Evolutionary conservation across 2,888 invertebrate genomes (phyloP), one percentile per base, ranked within the genome.

Genomic region (Lapara coniferarum): DNA sequence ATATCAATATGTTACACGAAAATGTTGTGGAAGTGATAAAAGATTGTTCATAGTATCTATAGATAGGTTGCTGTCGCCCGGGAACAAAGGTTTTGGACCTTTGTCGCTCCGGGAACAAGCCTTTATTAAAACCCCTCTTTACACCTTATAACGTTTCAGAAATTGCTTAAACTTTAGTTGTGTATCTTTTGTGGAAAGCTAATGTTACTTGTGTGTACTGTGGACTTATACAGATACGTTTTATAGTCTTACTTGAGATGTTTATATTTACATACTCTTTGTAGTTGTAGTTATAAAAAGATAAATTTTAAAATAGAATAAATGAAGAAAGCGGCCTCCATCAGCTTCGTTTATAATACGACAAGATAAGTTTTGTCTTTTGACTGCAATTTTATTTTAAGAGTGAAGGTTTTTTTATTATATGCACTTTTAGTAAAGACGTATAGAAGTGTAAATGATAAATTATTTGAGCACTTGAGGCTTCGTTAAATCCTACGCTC

Each of bases 401-500:
- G n/a, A 16, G 8, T 14, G 13, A 37, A 58, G 14, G 0, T n/a
- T 7, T n/a, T 14, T 4, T 58, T 53, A 52, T 14, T 52, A 52
- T 52, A 16, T n/a, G 7, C 7, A 37, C 56, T 14, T 7, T 37
- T 14, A 58, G 14, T 58, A 37, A 58, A 58, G 37, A 8, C 30
- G 37, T 30, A 58, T 58, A 37, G 82, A 83, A 78, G 81, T 81
- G 74, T 78, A 76, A 85, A 81, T 85, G 81, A 81, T 85, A 78
- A 85, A 86, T 83, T 84, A 85, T 86, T 85, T 77, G 81, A 79
- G 79, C 85, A 83, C 81, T 83, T 79, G 78, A 74, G 80, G 85
- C 81, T 81, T 86, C 87, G 85, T 89, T 85, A 89, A 89, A 88
- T 88, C 87, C 85, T 87, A 88, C 83, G 85, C 77, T 78, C 80